Evolutionary conservation across 2,797 vertebrate genomes (phyloP), one percentile per base, ranked within the genome.

Genomic region (Anguilla marmorata): DNA sequence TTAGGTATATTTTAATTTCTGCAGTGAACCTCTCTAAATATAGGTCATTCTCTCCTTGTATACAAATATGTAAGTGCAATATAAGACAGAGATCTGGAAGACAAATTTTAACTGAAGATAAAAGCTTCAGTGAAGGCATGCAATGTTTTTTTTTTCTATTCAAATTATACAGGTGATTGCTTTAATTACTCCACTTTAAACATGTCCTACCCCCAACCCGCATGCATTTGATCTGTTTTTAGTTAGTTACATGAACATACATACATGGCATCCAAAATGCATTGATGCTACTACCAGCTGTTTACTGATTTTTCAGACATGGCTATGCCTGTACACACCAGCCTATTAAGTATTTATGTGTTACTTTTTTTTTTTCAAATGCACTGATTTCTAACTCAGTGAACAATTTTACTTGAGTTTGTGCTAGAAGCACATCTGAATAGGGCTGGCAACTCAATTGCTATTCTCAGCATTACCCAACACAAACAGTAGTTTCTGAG

Each of bases 1-100:
- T 90, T 90, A 90, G 86, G 87, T 86, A 50, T 83, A 86, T 87
- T 91, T 90, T 85, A 91, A 91, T 92, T 90, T 85, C 37, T 33
- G 12, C 74, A 41, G 30, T 45, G 37, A 79, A 7, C 74, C 30
- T 19, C 74, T 37, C n/a, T 19, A 45, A 79, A 45, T 16, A 16
- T 45, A 79, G 74, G 33, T 79, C 30, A 79, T 41, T 45, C 8
- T 27, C 11, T 74, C 12, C 4, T 1, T 41, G 74, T 24, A 4
- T 19, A 19, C 14, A 11, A 37, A 14, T 41, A 41, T 41, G 6
- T 8, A 79, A 79, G 41, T 19, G 56, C 58, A 69, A 54, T 37
- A 45, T 63, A 89, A 87, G 88, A 84, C 21, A 63, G 11, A 24
- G 24, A 63, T n/a, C 60, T 63, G 60, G 19, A 63, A 24, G 60